Base-by-base conservation (phyloP, 2,113 vertebrate genomes). In the Toxostoma redivivum region DNA sequence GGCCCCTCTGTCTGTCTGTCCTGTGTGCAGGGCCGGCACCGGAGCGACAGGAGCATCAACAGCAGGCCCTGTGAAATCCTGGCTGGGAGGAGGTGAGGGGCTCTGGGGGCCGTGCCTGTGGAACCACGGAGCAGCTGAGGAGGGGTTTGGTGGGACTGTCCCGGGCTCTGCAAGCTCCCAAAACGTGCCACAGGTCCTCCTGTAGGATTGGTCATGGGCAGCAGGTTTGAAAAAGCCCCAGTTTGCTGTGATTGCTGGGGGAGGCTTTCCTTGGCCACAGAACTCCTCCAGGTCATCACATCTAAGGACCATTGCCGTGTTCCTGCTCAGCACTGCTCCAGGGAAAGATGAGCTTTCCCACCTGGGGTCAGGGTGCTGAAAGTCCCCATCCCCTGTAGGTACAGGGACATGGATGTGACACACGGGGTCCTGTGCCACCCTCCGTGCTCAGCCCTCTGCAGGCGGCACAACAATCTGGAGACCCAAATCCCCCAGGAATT, bases 21-120 rank as follows among this genome's bases (percentile, higher is more conserved):
- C 85, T 38, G 87, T n/a, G 4, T 22, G 27, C 91, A 99, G 99
- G 98, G 97, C 25, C 98, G 99, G 21, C 98, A 99, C 94, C 97
- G 91, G 38, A 99, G 98, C 6, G 99, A 99, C 97, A 96, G 76
- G 10, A 66, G 78, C 82, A 97, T 99, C 96, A 99, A 99, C 98
- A 98, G 92, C 94, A 97, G 98, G 35, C 98, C 98, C 1, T 99
- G 99, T 94, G 98, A 99, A 84, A 96, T 99, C 62, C 98, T 99
- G 54, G 53, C 94, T 15, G 98, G 98, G 48, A 97, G 96, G 92
- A 99, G 99, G 99, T 99, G 96, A 97, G 97, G 27, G 16, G 14
- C 22, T 20, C 5, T 33, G 50, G 25, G 50, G 50, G 50, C 57
- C 28, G 20, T 8, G 7, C 23, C 40, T 1, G 0, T 7, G 37